phyloP scores from a whole-genome alignment of 1,140 invertebrate genomes.

The Daktulosphaira vitifoliae region DNA sequence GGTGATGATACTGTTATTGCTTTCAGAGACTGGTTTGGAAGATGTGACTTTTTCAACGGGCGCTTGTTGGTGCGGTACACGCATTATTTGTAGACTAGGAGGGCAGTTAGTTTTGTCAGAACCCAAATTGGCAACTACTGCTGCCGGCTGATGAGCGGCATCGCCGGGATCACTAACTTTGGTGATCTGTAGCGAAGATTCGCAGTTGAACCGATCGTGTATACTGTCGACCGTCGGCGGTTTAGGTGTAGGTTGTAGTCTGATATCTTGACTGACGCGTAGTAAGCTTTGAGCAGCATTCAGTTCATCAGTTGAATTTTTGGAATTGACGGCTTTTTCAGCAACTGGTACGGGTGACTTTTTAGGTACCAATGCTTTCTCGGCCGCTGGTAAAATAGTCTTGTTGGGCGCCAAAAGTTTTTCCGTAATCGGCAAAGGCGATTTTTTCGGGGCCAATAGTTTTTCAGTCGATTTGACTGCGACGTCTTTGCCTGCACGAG shows the following conservation, averaged over 20 bases:
- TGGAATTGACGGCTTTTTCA: neutral
- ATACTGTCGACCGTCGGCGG: neutral
- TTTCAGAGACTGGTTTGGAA: neutral
- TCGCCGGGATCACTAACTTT: slow-evolving; percentile 19
- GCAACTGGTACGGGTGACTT: no score
- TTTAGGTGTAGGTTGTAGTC: neutral
- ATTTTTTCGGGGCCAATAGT: no score
- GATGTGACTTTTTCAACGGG: neutral
- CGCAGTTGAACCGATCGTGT: slow-evolving; percentile 12
- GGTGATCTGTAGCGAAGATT: slow-evolving; percentile 22
- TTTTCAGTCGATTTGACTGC: no score
- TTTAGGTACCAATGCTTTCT: no score
- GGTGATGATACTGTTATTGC: neutral
- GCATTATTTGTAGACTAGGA: slow-evolving; percentile 14
- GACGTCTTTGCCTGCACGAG: neutral
- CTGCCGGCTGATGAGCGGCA: neutral
- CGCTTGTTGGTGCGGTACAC: neutral
- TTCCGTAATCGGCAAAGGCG: no score
- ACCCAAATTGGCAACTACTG: no score
- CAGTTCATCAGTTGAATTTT: slow-evolving; percentile 10
- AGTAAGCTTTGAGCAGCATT: slow-evolving; percentile 16
- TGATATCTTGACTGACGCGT: slow-evolving; percentile 3
- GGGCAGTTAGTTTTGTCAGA: neutral
- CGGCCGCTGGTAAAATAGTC: no score
- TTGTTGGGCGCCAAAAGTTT: no score